Evolutionary conservation across 2,888 invertebrate genomes (phyloP).

Genomic region (Shargacucullia verbasci): DNA sequence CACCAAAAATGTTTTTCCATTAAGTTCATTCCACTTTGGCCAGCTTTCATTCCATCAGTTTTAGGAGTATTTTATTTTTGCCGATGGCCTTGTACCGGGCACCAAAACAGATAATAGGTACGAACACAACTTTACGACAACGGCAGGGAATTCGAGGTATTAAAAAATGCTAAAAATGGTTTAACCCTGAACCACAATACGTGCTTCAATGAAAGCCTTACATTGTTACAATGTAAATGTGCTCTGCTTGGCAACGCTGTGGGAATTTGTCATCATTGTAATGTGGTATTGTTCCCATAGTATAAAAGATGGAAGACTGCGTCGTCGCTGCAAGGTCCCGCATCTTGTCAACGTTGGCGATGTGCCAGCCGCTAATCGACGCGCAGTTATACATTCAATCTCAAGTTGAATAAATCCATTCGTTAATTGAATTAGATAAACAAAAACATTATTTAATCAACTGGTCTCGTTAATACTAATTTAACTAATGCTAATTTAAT

Average conservation of each 20-base stretch:
- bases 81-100: slow-evolving; percentile 31
- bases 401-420: slow-evolving; percentile 42
- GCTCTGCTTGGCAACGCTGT: slow-evolving; percentile 20
- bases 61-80: slow-evolving; percentile 35
- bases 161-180: slow-evolving; percentile 30
- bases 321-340: slow-evolving; percentile 66
- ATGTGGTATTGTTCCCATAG: slow-evolving; percentile 33
- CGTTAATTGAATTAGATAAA: slow-evolving; percentile 24
- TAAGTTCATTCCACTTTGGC: slow-evolving; percentile 30
- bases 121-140: slow-evolving; percentile 43
- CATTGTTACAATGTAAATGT: slow-evolving; percentile 9
- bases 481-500: no score
- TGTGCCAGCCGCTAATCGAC: slow-evolving; percentile 81
- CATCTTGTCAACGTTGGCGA: slow-evolving; percentile 67
- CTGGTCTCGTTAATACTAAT: no score
- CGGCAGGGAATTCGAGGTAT: slow-evolving; percentile 17
- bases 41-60: slow-evolving; percentile 28
- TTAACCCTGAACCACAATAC: slow-evolving; percentile 23
- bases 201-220: slow-evolving; percentile 41
- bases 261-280: slow-evolving; percentile 36
- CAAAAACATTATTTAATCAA: neutral
- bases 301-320: slow-evolving; percentile 62
- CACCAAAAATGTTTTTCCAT: slow-evolving; percentile 16
- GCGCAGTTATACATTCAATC: slow-evolving; percentile 78
- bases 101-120: slow-evolving; percentile 35